A percentile compares a stretch with the other conserved stretches of the same genome.
Evolutionary conservation across 2,797 vertebrate species (phyloP).

Genomic region (Pseudochaenichthys georgianus): DNA sequence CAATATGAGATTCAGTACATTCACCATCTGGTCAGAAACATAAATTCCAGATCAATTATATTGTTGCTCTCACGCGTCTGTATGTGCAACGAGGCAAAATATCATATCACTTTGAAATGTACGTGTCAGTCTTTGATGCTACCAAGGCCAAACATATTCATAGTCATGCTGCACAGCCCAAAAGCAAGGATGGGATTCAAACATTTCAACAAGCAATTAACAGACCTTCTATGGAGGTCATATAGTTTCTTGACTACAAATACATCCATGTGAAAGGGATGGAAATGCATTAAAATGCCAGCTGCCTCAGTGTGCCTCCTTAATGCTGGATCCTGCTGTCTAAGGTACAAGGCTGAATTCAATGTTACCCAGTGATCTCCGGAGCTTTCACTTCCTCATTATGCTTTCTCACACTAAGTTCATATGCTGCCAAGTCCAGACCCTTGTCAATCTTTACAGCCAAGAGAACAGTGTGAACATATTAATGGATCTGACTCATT

Average conservation of each 20-base stretch:
- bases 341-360: not conserved
- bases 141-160: not conserved
- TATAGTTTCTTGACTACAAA: too few relatives aligned
- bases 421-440: not conserved
- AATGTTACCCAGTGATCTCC: not conserved
- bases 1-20: not conserved
- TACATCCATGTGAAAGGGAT: too few relatives aligned
- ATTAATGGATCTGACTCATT: not conserved
- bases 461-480: too few relatives aligned
- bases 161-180: too few relatives aligned
- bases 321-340: too few relatives aligned
- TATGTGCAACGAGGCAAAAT: not conserved
- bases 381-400: not conserved
- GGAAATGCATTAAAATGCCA: too few relatives aligned
- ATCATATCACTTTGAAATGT: not conserved
- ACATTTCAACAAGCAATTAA: not conserved
- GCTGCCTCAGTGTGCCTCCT: not conserved
- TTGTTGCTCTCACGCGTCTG: not conserved
- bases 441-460: not conserved
- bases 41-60: not conserved
- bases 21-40: not conserved
- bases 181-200: not conserved
- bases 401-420: not conserved
- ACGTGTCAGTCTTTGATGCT: not conserved
- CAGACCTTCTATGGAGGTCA: not conserved